A percentile compares a stretch with the other conserved stretches of the same genome.
Evolutionary conservation across 1,140 invertebrate genomes (phyloP).

Genomic region (Helicoverpa zea): DNA sequence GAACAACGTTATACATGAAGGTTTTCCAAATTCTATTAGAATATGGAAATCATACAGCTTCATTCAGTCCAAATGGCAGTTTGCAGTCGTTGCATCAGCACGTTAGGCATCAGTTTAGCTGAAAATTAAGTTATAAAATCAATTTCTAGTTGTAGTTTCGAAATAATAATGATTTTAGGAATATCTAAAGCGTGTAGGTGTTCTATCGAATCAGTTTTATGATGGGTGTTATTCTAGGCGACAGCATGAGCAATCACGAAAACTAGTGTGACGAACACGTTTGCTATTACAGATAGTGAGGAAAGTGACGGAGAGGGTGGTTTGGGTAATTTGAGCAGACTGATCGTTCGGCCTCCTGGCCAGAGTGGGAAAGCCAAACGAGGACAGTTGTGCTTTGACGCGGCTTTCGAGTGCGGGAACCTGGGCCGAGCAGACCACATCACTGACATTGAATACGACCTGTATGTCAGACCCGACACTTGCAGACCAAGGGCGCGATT

Average conservation of each 20-base stretch:
- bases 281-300: constrained; percentile 91
- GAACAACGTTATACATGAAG: background rate
- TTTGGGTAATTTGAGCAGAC: constrained; percentile 96
- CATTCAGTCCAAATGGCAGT: constrained; percentile 13
- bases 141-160: background rate
- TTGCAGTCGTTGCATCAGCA: constrained; percentile 7
- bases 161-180: constrained; percentile 18
- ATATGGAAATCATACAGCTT: constrained; percentile 20
- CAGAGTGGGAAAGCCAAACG: constrained; percentile 97
- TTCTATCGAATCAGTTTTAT: background rate
- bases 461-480: constrained; percentile 98
- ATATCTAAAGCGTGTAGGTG: constrained; percentile 21
- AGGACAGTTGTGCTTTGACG: constrained; percentile 99
- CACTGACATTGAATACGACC: constrained; percentile 98
- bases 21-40: constrained; percentile 16
- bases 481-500: constrained; percentile 97
- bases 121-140: constrained; percentile 9
- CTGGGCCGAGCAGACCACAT: constrained; percentile 97
- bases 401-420: constrained; percentile 98
- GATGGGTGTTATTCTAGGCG: background rate
- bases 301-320: constrained; percentile 98
- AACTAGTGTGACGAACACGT: background rate
- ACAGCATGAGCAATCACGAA: background rate
- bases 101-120: background rate
- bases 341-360: constrained; percentile 97